phyloP scores from a whole-genome alignment of 2,888 invertebrate genomes.

The Coelinius sp. region DNA sequence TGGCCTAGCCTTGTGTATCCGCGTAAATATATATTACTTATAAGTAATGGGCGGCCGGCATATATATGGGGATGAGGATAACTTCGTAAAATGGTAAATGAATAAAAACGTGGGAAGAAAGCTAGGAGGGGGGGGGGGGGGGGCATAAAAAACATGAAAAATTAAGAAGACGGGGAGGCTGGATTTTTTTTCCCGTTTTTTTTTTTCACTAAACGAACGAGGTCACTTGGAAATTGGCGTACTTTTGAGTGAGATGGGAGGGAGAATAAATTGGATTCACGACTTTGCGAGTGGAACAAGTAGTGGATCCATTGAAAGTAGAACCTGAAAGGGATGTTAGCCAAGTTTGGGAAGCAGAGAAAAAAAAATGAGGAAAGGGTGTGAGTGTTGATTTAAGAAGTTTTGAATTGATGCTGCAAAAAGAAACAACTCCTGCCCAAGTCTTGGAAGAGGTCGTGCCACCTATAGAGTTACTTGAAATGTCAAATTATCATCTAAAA shows the following conservation, averaged over 20 bases:
- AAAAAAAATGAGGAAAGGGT: neutral
- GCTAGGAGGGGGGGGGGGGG: neutral
- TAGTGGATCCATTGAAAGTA: neutral
- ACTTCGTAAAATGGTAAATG: conserved; percentile 39
- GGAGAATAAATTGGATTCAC: conserved; percentile 46
- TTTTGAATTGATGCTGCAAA: conserved; percentile 6
- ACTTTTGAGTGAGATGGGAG: conserved; percentile 31
- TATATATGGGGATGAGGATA: neutral
- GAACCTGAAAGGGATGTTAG: neutral
- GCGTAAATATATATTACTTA: conserved; percentile 21
- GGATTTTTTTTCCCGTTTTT: neutral
- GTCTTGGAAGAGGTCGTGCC: too few relatives aligned
- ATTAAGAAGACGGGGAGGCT: neutral
- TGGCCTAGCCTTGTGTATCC: conserved; percentile 26
- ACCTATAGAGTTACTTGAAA: neutral
- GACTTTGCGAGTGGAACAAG: conserved; percentile 35
- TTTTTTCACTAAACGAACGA: conserved; percentile 27
- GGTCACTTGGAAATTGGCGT: conserved; percentile 37
- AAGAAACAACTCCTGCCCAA: neutral
- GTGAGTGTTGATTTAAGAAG: neutral
- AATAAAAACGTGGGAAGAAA: conserved; percentile 26
- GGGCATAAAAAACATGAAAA: neutral
- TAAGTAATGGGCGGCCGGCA: conserved; percentile 29
- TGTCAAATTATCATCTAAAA: neutral
- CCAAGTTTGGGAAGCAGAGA: neutral